A percentile compares a stretch with the other conserved stretches of the same genome.
Conservation (phyloP, 2,888 invertebrate genomes). For the Ischnus inquisitorius region DNA sequence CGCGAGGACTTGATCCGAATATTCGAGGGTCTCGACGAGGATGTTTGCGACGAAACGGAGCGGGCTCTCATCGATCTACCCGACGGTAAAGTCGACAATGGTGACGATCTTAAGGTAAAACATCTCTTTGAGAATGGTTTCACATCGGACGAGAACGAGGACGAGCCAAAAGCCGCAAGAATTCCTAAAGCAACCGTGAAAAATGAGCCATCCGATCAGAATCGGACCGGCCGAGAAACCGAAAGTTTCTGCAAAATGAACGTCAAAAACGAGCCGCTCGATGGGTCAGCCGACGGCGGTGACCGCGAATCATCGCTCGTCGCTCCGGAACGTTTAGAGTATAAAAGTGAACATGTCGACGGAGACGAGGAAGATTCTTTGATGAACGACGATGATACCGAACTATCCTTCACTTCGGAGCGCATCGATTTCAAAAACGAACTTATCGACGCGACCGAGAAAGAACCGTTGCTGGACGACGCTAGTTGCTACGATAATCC, state of each 20-base stretch:
- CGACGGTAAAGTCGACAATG: background rate
- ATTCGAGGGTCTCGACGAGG: conserved; percentile 12
- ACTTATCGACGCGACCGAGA: background rate
- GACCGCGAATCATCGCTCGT: too few species aligned
- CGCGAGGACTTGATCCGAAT: conserved; percentile 12
- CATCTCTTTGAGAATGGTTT: conserved; percentile 25
- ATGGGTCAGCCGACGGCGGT: too few species aligned
- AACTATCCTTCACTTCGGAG: background rate
- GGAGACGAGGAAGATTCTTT: background rate
- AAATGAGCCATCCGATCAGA: background rate
- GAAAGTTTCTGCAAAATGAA: too few species aligned
- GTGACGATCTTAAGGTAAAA: conserved; percentile 11
- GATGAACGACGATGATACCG: too few species aligned
- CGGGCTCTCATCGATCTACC: conserved; percentile 9
- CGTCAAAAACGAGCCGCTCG: background rate
- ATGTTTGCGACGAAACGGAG: background rate
- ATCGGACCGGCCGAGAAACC: background rate
- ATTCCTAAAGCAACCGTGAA: background rate
- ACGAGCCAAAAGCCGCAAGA: background rate
- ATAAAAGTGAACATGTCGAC: background rate
- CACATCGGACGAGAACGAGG: background rate
- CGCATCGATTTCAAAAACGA: background rate
- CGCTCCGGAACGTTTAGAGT: too few species aligned
- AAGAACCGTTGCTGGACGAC: conserved; percentile 8
- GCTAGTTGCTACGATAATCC: background rate